These are phyloP conservation scores for Myiozetetes cayanensis DNA, from an alignment of 2,113 vertebrate species.

Conservation along the genomic window DNA sequence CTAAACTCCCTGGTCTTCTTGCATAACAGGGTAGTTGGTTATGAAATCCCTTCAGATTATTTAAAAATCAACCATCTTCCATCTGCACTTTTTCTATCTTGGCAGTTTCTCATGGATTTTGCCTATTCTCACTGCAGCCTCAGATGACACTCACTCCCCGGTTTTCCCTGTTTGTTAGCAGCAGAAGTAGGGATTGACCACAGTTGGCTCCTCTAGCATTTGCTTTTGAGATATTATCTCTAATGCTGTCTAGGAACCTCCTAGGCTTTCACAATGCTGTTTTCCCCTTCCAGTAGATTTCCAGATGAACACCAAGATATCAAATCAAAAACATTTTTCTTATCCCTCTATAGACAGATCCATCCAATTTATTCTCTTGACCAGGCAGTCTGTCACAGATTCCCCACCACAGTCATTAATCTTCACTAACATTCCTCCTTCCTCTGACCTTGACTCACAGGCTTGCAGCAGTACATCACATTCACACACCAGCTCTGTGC, in stretches of 20 bases:
- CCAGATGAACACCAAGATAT: neutral
- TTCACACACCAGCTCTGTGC: neutral
- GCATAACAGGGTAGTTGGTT: neutral
- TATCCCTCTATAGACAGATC: neutral
- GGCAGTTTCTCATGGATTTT: neutral
- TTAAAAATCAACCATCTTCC: neutral
- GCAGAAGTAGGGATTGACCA: neutral
- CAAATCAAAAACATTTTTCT: neutral
- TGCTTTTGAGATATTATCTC: neutral
- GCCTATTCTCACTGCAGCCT: neutral
- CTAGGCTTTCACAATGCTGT: neutral
- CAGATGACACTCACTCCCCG: neutral
- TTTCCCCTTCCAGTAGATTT: neutral
- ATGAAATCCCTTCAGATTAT: neutral
- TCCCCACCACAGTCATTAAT: neutral
- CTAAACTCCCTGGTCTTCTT: neutral
- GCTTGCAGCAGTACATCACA: neutral
- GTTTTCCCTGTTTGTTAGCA: neutral
- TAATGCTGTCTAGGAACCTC: neutral
- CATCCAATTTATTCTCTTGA: neutral
- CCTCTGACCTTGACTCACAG: neutral
- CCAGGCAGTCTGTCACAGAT: neutral
- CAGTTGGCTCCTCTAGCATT: neutral
- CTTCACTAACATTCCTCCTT: neutral
- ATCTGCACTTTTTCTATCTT: neutral